Conservation (phyloP, 2,113 vertebrate species). For the Artemisiospiza belli region DNA sequence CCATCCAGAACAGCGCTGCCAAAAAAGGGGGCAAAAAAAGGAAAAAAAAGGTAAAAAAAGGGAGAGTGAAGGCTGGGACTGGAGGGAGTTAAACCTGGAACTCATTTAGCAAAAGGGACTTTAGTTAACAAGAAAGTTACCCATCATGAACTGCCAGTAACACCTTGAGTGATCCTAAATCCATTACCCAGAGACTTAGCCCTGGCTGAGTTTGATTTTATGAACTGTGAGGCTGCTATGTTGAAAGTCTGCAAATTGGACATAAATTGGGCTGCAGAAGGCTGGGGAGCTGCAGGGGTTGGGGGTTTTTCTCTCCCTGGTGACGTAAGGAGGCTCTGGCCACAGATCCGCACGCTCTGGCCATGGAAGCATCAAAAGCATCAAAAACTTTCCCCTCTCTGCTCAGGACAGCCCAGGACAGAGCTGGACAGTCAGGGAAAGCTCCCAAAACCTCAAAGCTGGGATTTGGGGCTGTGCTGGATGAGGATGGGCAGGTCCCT, state of each 20-base stretch:
- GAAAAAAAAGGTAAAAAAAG: not conserved
- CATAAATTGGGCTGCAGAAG: constrained; percentile 82
- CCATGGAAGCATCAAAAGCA: not conserved
- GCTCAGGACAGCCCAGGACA: not conserved
- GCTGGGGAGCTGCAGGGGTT: constrained; percentile 42
- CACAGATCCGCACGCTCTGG: not conserved
- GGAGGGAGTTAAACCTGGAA: constrained; percentile 77
- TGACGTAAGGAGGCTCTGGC: constrained; percentile 28
- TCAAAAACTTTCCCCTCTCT: not conserved
- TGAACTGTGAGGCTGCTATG: constrained; percentile 82
- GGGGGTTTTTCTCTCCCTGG: constrained; percentile 14
- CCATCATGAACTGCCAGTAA: constrained; percentile 83
- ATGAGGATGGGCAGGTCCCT: not conserved
- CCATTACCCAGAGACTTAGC: constrained; percentile 82
- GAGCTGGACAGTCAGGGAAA: not conserved
- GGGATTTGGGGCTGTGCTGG: not conserved
- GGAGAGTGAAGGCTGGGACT: not conserved
- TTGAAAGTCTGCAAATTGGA: constrained; percentile 86
- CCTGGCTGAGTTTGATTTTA: constrained; percentile 82
- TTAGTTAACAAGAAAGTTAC: constrained; percentile 84
- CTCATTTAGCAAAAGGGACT: constrained; percentile 83
- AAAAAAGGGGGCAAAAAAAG: not conserved
- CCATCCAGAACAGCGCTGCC: constrained; percentile 69
- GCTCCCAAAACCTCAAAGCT: not conserved
- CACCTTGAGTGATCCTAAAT: constrained; percentile 83